A percentile compares a stretch with the other conserved stretches of the same genome.
phyloP scores from a whole-genome alignment of 2,797 vertebrate species.

The Psittacula echo region DNA sequence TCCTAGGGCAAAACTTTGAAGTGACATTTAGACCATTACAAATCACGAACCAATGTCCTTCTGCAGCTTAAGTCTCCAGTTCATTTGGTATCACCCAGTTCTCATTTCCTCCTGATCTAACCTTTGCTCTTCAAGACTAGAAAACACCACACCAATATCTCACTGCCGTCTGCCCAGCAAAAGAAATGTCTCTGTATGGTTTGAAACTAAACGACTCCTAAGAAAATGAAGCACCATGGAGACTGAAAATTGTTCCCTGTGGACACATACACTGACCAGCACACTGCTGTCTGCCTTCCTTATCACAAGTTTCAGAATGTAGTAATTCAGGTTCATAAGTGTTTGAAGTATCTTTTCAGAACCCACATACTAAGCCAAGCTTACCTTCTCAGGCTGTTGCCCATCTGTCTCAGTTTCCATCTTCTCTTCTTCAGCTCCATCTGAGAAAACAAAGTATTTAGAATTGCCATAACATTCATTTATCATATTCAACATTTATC shows the following conservation, averaged over 20 bases:
- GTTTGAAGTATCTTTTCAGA: background rate
- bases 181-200: background rate
- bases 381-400: constrained; percentile 91
- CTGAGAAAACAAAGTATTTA: constrained; percentile 61
- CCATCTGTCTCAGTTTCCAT: constrained; percentile 90
- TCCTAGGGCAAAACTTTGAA: background rate
- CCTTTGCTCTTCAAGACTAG: background rate
- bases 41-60: background rate
- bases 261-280: background rate
- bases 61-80: background rate
- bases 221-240: background rate
- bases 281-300: rapidly evolving
- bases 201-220: rapidly evolving
- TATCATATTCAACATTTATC: background rate
- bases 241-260: rapidly evolving
- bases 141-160: rapidly evolving
- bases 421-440: constrained; percentile 90
- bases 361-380: background rate
- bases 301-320: rapidly evolving
- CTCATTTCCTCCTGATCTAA: background rate
- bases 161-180: background rate
- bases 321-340: rapidly evolving
- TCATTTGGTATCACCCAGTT: background rate
- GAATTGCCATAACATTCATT: rapidly evolving
- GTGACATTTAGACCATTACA: background rate